These are phyloP conservation scores for Recurvirostra avosetta DNA, from an alignment of 2,113 vertebrate genomes.

Conservation along the genomic window DNA sequence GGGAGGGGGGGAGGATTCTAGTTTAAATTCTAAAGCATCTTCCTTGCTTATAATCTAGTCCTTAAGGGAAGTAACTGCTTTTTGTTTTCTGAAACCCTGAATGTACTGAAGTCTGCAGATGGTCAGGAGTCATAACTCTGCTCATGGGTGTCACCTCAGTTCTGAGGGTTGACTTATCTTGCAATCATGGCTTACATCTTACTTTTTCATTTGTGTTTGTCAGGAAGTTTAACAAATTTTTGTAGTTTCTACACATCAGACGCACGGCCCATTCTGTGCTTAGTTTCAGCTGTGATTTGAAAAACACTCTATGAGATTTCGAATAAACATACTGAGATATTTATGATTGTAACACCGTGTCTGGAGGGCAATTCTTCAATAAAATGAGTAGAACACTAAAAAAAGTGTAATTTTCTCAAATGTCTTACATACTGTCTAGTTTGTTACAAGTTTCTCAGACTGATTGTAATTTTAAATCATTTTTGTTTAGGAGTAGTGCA, in stretches of 20 bases:
- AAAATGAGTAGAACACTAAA: neutral
- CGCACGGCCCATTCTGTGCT: neutral
- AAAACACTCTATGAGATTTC: neutral
- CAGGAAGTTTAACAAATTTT: neutral
- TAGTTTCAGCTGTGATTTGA: neutral
- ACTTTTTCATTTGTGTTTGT: neutral
- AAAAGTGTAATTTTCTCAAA: neutral
- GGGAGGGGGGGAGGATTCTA: neutral
- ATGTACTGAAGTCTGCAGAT: neutral
- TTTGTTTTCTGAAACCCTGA: neutral
- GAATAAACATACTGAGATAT: neutral
- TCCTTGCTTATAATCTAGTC: fast-evolving
- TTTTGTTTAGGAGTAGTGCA: neutral
- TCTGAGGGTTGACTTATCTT: neutral
- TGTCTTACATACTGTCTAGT: neutral
- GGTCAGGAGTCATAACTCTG: neutral
- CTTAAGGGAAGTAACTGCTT: neutral
- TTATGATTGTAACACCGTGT: neutral
- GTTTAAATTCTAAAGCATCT: neutral
- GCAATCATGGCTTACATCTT: fast-evolving
- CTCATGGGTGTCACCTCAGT: neutral
- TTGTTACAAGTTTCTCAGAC: neutral
- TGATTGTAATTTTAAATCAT: neutral
- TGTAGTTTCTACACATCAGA: neutral
- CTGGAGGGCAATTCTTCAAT: neutral